Evolutionary conservation across 2,113 vertebrate genomes (phyloP).

Genomic region (Apodemus speciosus): DNA sequence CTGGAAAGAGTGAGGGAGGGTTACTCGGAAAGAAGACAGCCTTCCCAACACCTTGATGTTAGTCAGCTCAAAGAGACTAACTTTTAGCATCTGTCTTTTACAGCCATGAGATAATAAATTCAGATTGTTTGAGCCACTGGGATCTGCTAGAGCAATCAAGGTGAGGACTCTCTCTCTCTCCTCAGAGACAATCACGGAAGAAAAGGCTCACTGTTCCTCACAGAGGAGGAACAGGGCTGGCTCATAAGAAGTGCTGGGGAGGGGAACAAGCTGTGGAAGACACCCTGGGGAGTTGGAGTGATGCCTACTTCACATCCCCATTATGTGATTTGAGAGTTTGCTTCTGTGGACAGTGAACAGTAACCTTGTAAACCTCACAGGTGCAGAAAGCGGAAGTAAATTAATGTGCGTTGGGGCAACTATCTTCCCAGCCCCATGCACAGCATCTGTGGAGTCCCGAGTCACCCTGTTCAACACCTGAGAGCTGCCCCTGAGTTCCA

Average conservation of each 20-base stretch:
- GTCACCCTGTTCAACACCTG: neutral
- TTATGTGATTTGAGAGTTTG: neutral
- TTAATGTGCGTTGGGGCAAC: neutral
- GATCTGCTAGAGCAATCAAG: neutral
- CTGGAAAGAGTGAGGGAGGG: neutral
- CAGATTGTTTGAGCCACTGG: neutral
- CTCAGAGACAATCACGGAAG: neutral
- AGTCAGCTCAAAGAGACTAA: neutral
- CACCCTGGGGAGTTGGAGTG: neutral
- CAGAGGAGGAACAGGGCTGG: neutral
- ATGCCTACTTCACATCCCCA: fast-evolving
- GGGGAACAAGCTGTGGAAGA: neutral
- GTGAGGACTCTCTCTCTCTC: neutral
- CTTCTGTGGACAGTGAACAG: neutral
- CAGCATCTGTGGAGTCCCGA: neutral
- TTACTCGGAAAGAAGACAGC: neutral
- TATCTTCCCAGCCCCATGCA: neutral
- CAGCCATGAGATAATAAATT: neutral
- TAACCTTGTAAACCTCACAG: neutral
- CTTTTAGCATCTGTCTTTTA: neutral
- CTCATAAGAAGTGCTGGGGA: fast-evolving
- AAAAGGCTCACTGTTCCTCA: neutral
- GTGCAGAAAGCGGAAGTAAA: neutral
- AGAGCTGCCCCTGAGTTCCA: neutral
- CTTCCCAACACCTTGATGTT: neutral